Conservation (phyloP, 2,888 invertebrate genomes). For the Agrotis ipsilon region DNA sequence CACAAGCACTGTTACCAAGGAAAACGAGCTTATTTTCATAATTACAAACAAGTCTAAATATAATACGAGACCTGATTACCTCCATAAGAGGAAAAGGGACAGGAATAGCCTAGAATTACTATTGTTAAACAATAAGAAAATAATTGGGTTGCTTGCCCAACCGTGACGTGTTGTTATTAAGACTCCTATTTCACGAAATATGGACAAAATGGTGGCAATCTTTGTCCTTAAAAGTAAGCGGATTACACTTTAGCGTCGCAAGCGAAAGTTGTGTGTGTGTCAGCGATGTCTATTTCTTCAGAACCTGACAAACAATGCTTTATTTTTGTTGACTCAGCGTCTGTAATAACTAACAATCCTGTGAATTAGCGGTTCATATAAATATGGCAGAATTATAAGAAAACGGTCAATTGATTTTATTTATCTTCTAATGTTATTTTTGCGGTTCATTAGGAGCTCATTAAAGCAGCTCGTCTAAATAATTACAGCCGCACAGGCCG, state of each 20-base stretch:
- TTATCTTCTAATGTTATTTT: neutral
- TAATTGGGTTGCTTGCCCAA: slow-evolving; percentile 59
- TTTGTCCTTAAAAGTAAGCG: slow-evolving; percentile 50
- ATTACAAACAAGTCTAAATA: slow-evolving; percentile 47
- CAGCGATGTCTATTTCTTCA: slow-evolving; percentile 35
- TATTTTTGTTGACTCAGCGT: slow-evolving; percentile 8
- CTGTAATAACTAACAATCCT: slow-evolving; percentile 31
- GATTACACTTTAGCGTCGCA: slow-evolving; percentile 14
- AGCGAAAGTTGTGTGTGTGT: slow-evolving; percentile 16
- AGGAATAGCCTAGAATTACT: slow-evolving; percentile 56
- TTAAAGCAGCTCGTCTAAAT: too few relatives aligned
- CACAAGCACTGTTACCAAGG: slow-evolving; percentile 37
- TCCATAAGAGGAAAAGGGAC: slow-evolving; percentile 27
- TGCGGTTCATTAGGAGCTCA: too few relatives aligned
- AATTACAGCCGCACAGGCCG: too few relatives aligned
- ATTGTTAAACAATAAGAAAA: slow-evolving; percentile 47
- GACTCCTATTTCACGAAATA: slow-evolving; percentile 58
- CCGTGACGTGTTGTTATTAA: slow-evolving; percentile 37
- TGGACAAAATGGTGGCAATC: slow-evolving; percentile 36
- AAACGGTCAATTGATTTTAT: neutral
- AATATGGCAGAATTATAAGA: neutral
- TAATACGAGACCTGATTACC: slow-evolving; percentile 21
- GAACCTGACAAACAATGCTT: slow-evolving; percentile 23
- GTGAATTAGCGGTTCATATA: slow-evolving; percentile 1
- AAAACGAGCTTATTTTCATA: slow-evolving; percentile 45